Conservation (phyloP, 1,140 invertebrate species). For the Bombus cullumanus region DNA sequence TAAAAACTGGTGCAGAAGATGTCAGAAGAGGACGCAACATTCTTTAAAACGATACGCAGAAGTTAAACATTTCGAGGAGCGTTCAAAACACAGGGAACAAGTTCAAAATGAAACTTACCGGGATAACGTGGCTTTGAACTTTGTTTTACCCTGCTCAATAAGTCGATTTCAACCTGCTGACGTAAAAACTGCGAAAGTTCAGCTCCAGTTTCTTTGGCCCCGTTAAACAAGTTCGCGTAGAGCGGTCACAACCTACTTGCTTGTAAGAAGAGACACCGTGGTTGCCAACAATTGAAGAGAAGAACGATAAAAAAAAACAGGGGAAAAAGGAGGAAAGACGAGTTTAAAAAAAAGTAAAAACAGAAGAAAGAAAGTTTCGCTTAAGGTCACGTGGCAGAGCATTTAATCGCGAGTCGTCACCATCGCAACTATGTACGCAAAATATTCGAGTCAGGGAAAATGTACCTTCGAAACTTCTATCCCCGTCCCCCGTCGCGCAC, state of each 20-base stretch:
- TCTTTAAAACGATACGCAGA: not conserved
- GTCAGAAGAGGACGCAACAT: not conserved
- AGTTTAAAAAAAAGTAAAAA: not conserved
- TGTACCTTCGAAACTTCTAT: constrained; percentile 46
- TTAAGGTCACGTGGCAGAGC: constrained; percentile 47
- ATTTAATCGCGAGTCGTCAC: constrained; percentile 57
- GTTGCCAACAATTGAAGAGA: constrained; percentile 53
- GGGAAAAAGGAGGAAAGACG: not conserved
- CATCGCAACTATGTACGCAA: constrained; percentile 45
- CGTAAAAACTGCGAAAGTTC: constrained; percentile 65
- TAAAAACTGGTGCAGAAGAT: not conserved
- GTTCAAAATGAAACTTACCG: constrained; percentile 55
- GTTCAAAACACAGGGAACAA: constrained; percentile 11
- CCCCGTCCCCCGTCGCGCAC: not conserved
- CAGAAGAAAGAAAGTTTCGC: constrained; percentile 36
- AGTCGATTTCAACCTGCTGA: constrained; percentile 59
- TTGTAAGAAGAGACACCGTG: constrained; percentile 29
- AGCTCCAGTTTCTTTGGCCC: constrained; percentile 65
- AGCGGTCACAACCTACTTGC: constrained; percentile 47
- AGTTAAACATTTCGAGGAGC: not conserved
- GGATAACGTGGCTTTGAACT: constrained; percentile 66
- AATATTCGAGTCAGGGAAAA: constrained; percentile 61
- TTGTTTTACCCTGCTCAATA: constrained; percentile 63
- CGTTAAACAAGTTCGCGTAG: constrained; percentile 63
- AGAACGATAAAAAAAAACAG: not conserved